Conservation (phyloP, 2,888 invertebrate species). For the Drosophila kokeensis region DNA sequence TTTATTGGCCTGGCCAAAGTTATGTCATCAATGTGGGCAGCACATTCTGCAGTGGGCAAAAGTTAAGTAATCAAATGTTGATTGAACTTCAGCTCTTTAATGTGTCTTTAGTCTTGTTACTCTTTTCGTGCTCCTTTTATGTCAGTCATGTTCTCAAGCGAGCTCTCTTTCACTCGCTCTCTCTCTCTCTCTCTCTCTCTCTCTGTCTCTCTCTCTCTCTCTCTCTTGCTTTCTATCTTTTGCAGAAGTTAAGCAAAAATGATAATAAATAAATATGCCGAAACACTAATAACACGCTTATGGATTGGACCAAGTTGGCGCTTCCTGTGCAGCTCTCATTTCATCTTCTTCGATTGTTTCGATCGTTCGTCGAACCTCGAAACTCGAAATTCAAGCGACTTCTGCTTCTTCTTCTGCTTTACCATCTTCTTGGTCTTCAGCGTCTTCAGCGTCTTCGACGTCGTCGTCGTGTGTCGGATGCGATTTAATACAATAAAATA, state of each 20-base stretch:
- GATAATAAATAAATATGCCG: slow-evolving; percentile 79
- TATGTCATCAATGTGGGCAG: slow-evolving; percentile 75
- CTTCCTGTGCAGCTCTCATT: slow-evolving; percentile 60
- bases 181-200: slow-evolving; percentile 1
- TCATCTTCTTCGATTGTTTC: slow-evolving; percentile 16
- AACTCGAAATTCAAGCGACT: slow-evolving; percentile 34
- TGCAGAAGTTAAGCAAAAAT: slow-evolving; percentile 60
- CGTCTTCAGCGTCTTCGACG: slow-evolving; percentile 4
- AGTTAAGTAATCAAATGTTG: slow-evolving; percentile 64
- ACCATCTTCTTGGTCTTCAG: slow-evolving; percentile 5
- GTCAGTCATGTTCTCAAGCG: slow-evolving; percentile 33
- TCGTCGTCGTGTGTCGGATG: slow-evolving; percentile 76
- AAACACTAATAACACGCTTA: slow-evolving; percentile 80
- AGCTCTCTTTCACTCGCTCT: neutral
- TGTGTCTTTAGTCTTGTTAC: neutral
- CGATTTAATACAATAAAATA: slow-evolving; percentile 85
- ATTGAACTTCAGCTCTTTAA: slow-evolving; percentile 26
- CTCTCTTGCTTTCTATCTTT: neutral
- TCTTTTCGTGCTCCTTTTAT: slow-evolving; percentile 3
- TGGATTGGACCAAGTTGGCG: slow-evolving; percentile 78
- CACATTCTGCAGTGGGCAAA: slow-evolving; percentile 36
- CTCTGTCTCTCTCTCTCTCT: neutral
- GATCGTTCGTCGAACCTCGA: slow-evolving; percentile 39
- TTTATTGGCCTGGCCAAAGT: slow-evolving; percentile 34
- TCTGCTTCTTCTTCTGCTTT: slow-evolving; percentile 9